phyloP scores from a whole-genome alignment of 2,888 invertebrate genomes.

The Junonia oenone region DNA sequence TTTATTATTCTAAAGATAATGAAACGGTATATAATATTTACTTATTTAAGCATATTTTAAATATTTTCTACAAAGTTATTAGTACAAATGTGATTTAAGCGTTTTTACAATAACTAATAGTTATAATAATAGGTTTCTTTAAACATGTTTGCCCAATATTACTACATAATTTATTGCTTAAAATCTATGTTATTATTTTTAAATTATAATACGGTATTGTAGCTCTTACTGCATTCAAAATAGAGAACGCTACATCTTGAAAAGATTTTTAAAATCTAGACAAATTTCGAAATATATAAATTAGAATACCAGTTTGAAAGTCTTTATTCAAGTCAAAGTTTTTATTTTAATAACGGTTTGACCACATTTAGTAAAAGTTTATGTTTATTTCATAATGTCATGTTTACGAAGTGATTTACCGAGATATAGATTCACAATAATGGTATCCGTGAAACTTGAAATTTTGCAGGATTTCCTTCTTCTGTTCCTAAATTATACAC shows the following conservation, averaged over 20 bases:
- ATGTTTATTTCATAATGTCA: background rate
- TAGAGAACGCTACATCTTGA: background rate
- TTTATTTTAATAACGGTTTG: background rate
- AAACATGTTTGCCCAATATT: background rate
- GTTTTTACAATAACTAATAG: background rate
- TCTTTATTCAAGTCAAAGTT: too few relatives aligned
- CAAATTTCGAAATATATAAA: background rate
- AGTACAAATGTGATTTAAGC: too few relatives aligned
- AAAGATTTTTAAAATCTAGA: background rate
- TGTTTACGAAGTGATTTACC: too few relatives aligned
- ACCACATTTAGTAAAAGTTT: background rate
- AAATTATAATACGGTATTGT: background rate
- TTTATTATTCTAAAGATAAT: too few relatives aligned
- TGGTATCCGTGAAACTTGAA: too few relatives aligned
- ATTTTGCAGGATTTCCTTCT: too few relatives aligned
- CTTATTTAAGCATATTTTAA: too few relatives aligned
- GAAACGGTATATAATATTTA: too few relatives aligned
- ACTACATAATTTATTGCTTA: background rate
- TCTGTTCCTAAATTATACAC: too few relatives aligned
- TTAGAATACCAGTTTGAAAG: conserved; percentile 1
- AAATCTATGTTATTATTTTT: background rate
- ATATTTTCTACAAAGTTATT: too few relatives aligned
- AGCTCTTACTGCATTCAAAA: background rate
- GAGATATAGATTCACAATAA: too few relatives aligned
- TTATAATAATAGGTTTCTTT: background rate